These are phyloP conservation scores for Acrocephalus kingi DNA, from an alignment of 2,113 vertebrate species.

Conservation along the genomic window DNA sequence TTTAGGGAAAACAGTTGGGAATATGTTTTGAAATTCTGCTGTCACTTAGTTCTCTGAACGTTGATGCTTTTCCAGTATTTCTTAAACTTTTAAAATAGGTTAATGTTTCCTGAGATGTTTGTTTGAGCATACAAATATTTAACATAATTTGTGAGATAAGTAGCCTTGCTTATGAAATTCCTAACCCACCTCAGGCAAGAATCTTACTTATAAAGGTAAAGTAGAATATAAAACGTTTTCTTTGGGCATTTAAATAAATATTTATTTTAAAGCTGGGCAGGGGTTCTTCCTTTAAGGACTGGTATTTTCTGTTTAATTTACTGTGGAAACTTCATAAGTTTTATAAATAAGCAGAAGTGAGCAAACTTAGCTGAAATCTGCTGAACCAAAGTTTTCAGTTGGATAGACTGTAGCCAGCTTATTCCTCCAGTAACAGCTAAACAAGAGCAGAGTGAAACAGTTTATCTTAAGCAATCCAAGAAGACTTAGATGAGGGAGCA, in stretches of 20 bases:
- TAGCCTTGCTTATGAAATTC: neutral
- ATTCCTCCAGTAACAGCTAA: neutral
- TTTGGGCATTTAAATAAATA: neutral
- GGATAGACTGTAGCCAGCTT: neutral
- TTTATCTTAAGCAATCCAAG: neutral
- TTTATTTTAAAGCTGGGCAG: neutral
- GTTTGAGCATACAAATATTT: neutral
- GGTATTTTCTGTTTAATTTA: neutral
- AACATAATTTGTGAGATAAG: neutral
- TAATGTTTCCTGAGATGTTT: neutral
- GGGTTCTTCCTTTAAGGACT: neutral
- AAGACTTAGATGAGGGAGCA: neutral
- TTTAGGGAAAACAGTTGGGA: neutral
- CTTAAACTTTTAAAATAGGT: neutral
- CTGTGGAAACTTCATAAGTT: neutral
- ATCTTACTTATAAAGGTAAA: neutral
- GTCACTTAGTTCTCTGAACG: neutral
- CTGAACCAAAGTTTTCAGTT: neutral
- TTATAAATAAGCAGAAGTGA: neutral
- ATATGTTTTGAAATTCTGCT: neutral
- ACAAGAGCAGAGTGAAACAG: neutral
- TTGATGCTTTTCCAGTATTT: neutral
- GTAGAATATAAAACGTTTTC: neutral
- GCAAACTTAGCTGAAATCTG: neutral
- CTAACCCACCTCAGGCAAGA: neutral